Base-by-base conservation (phyloP, 53 echinoderm and acorn worm genomes). In the Paracentrotus lividus region DNA sequence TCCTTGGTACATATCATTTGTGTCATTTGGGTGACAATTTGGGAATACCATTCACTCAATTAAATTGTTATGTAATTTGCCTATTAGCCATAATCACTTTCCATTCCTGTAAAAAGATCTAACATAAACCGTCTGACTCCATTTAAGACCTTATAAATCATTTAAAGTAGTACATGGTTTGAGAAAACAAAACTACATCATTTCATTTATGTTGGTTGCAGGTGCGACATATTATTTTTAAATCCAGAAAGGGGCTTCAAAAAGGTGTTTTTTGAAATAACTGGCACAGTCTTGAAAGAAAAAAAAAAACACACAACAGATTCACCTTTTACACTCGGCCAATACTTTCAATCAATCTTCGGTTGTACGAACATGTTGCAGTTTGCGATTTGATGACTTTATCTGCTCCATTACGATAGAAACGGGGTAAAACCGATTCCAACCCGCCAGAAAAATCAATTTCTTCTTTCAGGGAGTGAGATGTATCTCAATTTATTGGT, bases 321-420 rank as follows among this genome's bases (percentile, higher is more conserved):
- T 75, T 40, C 8, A 24, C 5, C 23, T 45, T 77, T 77, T 45
- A 2, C 44, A 7, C 45, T 77, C 24, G 45, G 77, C 78, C n/a
- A 42, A 26, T 78, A 78, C 47, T 26, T 47, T 47, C 45, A 78
- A 78, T 78, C 45, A 44, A 78, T 78, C 10, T 78, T 47, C 10
- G 78, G n/a, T 45, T 6, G 45, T n/a, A n/a, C 44, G 5, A 45
- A 47, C 78, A 78, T 24, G 78, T 24, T 78, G 47, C 78, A 78
- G 47, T 47, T 78, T 6, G 78, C 78, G 26, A 78, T 78, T 44
- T 24, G 78, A 43, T 78, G 78, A 45, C 78, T 44, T 78, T 23
- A 78, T 6, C 78, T 78, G 26, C 78, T 78, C 45, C 24, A 78
- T 78, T n/a, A 78, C 78, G 1, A 16, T 23, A 78, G 2, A 40